Evolutionary conservation across 1,140 invertebrate genomes (phyloP).

Genomic region (Drosophila jambulina): DNA sequence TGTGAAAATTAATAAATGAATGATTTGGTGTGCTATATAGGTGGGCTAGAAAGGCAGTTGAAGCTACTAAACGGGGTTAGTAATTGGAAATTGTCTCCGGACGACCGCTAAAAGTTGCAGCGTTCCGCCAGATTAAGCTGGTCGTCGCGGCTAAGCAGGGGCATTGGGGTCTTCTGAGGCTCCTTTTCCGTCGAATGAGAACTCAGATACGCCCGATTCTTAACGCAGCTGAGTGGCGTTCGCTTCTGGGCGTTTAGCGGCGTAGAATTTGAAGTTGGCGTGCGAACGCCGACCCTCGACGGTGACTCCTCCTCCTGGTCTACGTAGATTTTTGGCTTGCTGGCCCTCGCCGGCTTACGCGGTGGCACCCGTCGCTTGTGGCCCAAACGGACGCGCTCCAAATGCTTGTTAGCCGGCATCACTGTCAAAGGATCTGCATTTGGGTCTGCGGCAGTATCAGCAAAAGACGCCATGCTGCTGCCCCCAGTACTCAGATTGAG

Average conservation of each 20-base stretch:
- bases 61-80: slow-evolving; percentile 58
- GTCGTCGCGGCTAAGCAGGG: slow-evolving; percentile 61
- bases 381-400: slow-evolving; percentile 72
- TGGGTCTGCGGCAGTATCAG: slow-evolving; percentile 34
- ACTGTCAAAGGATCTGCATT: slow-evolving; percentile 10
- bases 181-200: slow-evolving; percentile 68
- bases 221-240: slow-evolving; percentile 74
- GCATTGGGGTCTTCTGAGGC: slow-evolving; percentile 42
- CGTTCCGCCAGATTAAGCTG: slow-evolving; percentile 55
- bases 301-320: slow-evolving; percentile 55
- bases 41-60: slow-evolving; percentile 37
- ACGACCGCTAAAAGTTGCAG: slow-evolving; percentile 28
- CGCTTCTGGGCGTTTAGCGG: slow-evolving; percentile 48
- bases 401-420: slow-evolving; percentile 66
- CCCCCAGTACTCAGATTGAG: slow-evolving; percentile 65
- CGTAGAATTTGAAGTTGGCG: slow-evolving; percentile 18
- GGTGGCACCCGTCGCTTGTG: slow-evolving; percentile 64
- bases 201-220: slow-evolving; percentile 67
- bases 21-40: slow-evolving; percentile 14
- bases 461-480: slow-evolving; percentile 71
- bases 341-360: slow-evolving; percentile 59
- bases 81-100: slow-evolving; percentile 37
- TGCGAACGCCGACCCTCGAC: neutral
- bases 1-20: slow-evolving; percentile 11
- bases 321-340: slow-evolving; percentile 66